phyloP scores from a whole-genome alignment of 2,888 invertebrate species.

The Arenicola marina region DNA sequence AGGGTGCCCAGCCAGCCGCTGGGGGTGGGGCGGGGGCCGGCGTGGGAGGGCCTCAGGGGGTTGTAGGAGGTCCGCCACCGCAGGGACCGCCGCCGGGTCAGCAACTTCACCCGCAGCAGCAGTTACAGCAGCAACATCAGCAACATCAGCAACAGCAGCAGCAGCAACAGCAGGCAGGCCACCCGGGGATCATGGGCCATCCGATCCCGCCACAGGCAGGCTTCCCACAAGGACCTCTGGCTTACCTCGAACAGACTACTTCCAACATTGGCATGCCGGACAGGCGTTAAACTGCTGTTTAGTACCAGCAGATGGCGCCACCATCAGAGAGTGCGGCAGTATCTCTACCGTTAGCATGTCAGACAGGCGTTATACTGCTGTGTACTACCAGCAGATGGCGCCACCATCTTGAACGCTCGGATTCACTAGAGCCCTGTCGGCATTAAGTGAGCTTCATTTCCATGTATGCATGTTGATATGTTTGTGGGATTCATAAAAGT shows the following conservation, averaged over 20 bases:
- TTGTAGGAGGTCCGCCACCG: background rate
- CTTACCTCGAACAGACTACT: slow-evolving; percentile 86
- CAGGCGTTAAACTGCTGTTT: slow-evolving; percentile 7
- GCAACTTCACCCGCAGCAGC: slow-evolving; percentile 29
- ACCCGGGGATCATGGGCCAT: slow-evolving; percentile 22
- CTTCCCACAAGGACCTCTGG: slow-evolving; percentile 71
- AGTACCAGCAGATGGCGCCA: background rate
- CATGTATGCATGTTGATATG: too few species aligned
- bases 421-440: too few species aligned
- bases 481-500: too few species aligned
- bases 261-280: slow-evolving; percentile 79
- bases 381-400: too few species aligned
- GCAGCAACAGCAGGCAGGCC: background rate
- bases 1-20: too few species aligned
- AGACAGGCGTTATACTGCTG: too few species aligned
- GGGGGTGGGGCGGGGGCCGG: too few species aligned
- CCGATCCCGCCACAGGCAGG: slow-evolving; percentile 44
- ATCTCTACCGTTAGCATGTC: too few species aligned
- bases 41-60: slow-evolving; percentile 8
- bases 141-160: slow-evolving; percentile 7
- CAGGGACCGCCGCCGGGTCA: background rate
- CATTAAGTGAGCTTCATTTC: too few species aligned
- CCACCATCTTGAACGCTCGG: too few species aligned
- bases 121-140: slow-evolving; percentile 23
- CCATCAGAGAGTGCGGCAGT: too few species aligned